A percentile compares a stretch with the other conserved stretches of the same genome.
These are phyloP conservation scores for Protophormia terraenovae DNA, from an alignment of 2,888 invertebrate genomes.

Conservation along the genomic window DNA sequence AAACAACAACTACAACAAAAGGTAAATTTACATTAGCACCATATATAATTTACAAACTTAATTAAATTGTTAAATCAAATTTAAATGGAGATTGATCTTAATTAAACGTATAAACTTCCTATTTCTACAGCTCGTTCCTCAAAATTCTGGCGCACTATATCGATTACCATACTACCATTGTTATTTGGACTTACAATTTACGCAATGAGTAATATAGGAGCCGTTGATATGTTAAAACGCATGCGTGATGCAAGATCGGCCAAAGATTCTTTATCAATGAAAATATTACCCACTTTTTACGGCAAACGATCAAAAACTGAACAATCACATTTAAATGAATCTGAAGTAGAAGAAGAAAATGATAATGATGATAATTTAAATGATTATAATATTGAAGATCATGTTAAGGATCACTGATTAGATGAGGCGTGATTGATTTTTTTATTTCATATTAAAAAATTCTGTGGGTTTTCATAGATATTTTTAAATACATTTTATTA, in stretches of 20 bases:
- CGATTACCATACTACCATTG: constrained; percentile 5
- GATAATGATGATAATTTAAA: constrained; percentile 2
- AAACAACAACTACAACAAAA: not conserved
- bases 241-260: not conserved
- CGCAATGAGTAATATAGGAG: not conserved
- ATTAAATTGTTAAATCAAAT: no score
- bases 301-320: not conserved
- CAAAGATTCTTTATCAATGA: not conserved
- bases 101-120: no score
- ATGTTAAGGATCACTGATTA: not conserved
- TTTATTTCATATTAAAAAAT: no score
- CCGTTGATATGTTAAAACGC: constrained; percentile 5
- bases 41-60: no score
- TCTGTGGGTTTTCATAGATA: not conserved
- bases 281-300: not conserved
- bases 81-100: no score
- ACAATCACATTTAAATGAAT: not conserved
- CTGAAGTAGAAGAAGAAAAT: not conserved
- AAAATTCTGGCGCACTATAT: constrained; percentile 25
- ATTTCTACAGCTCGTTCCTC: not conserved
- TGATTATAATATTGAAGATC: not conserved
- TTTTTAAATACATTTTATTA: not conserved
- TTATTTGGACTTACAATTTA: constrained; percentile 11
- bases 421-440: not conserved
- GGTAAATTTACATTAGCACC: not conserved